Evolutionary conservation across 2,888 invertebrate genomes (phyloP), one percentile per base, ranked within the genome.

Genomic region (Spilosoma lubricipeda): DNA sequence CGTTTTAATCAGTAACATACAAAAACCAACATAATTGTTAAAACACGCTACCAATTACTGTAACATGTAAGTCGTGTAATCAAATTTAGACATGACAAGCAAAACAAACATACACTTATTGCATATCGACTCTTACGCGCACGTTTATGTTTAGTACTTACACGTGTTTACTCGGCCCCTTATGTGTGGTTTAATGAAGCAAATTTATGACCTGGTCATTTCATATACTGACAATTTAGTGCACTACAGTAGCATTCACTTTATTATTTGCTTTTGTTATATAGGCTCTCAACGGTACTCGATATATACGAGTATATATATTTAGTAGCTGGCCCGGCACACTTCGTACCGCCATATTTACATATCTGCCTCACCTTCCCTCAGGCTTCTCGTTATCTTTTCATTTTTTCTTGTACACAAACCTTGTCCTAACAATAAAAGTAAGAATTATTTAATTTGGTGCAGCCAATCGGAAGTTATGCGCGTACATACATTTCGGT

Each of bases 201-300:
- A 82, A 87, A 90, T 89, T 89, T 90, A 89, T 89, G 86, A 85
- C 80, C 77, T 71, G 67, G 68, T 82, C 80, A 85, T 88, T 87
- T 87, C 84, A 82, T 82, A 80, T 80, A 76, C 68, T 36, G n/a
- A 68, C 70, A 73, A 74, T 65, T 71, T 71, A 74, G 48, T 76
- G 78, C 70, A n/a, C 52, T 69, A 18, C 33, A 36, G 69, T n/a
- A 36, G 52, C 36, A n/a, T 69, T 36, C 15, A 33, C 33, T 36
- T 69, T 67, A 67, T 23, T 39, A 66, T 39, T 39, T n/a, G n/a
- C 15, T 27, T 8, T 27, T 30, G 20, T 59, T 59, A 59, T 27
- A 30, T 2, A 27, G 59, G 13, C 27, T 59, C 5, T 27, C 15
- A 27, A 59, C 27, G 27, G 27, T 59, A 13, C 15, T 59, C 15